Evolutionary conservation across 2,113 vertebrate genomes (phyloP).

Genomic region (Cyprinus carpio): DNA sequence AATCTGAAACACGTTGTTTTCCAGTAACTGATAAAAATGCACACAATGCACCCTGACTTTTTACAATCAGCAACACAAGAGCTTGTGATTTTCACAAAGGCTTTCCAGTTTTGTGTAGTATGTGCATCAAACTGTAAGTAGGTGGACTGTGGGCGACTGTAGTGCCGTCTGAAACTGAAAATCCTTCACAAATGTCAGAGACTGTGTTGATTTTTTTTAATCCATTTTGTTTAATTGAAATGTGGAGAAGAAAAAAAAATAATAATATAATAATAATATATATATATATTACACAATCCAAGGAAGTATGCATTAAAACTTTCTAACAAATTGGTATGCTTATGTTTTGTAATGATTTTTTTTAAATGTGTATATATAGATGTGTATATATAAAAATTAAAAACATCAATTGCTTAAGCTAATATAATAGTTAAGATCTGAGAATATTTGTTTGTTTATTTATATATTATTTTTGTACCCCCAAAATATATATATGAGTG

Average conservation of each 20-base stretch:
- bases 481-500: too few species aligned
- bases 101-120: background rate
- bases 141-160: background rate
- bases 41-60: background rate
- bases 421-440: background rate
- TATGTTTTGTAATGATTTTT: background rate
- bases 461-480: too few species aligned
- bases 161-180: background rate
- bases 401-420: background rate
- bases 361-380: too few species aligned
- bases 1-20: background rate
- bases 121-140: background rate
- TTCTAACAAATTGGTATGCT: background rate
- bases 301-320: background rate
- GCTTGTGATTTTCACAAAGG: background rate
- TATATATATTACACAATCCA: background rate
- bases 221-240: background rate
- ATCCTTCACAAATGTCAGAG: background rate
- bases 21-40: background rate
- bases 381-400: too few species aligned
- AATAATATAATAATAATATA: too few species aligned
- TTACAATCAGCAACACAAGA: background rate
- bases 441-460: too few species aligned
- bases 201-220: too few species aligned
- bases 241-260: background rate